These are phyloP conservation scores for Erebia epiphron DNA, from an alignment of 2,888 invertebrate species.

Conservation along the genomic window DNA sequence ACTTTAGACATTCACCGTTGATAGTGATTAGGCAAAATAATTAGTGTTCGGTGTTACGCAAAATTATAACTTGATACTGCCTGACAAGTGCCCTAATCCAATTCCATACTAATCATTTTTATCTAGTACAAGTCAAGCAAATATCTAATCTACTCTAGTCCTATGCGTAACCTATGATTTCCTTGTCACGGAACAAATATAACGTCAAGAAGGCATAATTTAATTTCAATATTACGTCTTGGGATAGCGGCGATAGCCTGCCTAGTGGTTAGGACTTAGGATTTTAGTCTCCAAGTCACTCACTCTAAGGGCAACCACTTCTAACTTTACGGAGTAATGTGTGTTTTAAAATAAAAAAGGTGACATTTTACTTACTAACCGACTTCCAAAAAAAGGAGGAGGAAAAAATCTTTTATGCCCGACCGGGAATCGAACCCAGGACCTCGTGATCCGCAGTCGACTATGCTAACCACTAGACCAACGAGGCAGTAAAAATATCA, in stretches of 20 bases:
- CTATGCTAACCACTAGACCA: too few species aligned
- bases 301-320: too few species aligned
- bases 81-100: constrained; percentile 25
- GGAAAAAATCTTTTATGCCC: too few species aligned
- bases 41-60: constrained; percentile 21
- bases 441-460: too few species aligned
- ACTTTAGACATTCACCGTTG: not conserved
- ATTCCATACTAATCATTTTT: constrained; percentile 31
- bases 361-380: too few species aligned
- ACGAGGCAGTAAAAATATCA: too few species aligned
- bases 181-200: constrained; percentile 1
- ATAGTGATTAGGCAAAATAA: constrained; percentile 7
- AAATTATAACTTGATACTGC: constrained; percentile 27
- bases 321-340: too few species aligned
- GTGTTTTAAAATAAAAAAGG: too few species aligned
- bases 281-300: too few species aligned
- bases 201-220: not conserved
- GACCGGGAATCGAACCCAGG: too few species aligned
- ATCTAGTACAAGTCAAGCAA: constrained; percentile 15
- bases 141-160: constrained; percentile 7
- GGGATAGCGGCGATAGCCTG: not conserved
- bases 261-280: too few species aligned
- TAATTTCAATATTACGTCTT: not conserved
- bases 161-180: constrained; percentile 10
- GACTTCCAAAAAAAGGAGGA: too few species aligned